Base-by-base conservation (phyloP, 2,888 invertebrate species). In the Nomada fabriciana region DNA sequence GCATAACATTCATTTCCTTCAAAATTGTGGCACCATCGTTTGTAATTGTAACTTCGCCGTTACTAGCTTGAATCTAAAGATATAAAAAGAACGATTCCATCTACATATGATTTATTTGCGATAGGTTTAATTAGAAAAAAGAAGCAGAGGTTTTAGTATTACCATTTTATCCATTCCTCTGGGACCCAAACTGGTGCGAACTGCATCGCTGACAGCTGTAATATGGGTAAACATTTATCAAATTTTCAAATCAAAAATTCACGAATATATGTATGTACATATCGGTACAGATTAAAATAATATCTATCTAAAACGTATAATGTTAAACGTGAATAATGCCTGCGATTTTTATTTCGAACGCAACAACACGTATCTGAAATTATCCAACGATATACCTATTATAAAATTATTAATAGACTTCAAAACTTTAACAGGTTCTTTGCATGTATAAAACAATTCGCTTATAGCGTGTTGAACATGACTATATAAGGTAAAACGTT, bases 141-240 rank as follows among this genome's bases (percentile, higher is more conserved):
- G 2, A 18, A 11, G 52, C 0, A 53, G 29, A 72, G 23, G 47
- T 3, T 13, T 57, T 25, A 29, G 9, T 20, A n/a, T 70, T 73
- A 98, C 98, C 99, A 99, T 99, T 96, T 99, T 99, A 94, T 99
- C 99, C 99, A 99, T 99, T 84, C 99, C 99, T 89, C 98, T 96
- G 25, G 99, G 99, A 5, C 99, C 99, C 94, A 99, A 95, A 94
- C 99, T 99, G 18, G 99, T 99, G 82, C 99, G 97, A 91, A 99
- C 98, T 18, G 99, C 99, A 98, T 99, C 98, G 85, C 99, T 98
- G 73, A 99, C 99, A 95, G 99, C 99, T 99, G 94, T 81, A 96
- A 95, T 65, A 89, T 89, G 75, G 84, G 59, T 29, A n/a, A 64
- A 61, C 29, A 47, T 47, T 47, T 10, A 7, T 36, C 36, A 36